Evolutionary conservation across 2,113 vertebrate genomes (phyloP).

Genomic region (Gallinago media): DNA sequence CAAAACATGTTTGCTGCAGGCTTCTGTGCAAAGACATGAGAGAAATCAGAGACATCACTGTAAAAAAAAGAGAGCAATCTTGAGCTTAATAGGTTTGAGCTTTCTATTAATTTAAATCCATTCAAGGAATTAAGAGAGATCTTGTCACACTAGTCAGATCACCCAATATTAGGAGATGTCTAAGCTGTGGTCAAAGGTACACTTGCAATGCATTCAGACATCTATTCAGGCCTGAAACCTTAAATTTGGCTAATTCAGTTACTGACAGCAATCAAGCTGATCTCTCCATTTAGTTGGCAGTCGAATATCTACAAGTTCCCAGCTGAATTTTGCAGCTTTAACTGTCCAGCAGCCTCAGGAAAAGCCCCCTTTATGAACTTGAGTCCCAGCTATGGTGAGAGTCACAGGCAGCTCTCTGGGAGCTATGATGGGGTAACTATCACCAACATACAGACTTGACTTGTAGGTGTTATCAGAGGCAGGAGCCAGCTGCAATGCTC

Average conservation of each 20-base stretch:
- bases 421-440: neutral
- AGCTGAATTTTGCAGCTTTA: neutral
- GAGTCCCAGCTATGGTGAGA: neutral
- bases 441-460: neutral
- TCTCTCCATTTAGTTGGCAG: neutral
- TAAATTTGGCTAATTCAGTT: neutral
- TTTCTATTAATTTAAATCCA: neutral
- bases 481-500: neutral
- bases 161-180: neutral
- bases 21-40: neutral
- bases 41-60: neutral
- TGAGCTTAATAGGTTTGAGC: neutral
- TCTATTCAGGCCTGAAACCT: neutral
- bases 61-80: neutral
- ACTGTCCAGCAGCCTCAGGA: neutral
- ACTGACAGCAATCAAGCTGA: neutral
- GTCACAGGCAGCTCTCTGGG: neutral
- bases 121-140: conserved; percentile 6
- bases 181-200: neutral
- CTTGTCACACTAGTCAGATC: neutral
- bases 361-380: neutral
- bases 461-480: neutral
- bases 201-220: neutral
- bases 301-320: neutral
- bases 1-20: neutral